Base-by-base conservation (phyloP, 2,113 vertebrate species). In the Psittacula cyanocephala region DNA sequence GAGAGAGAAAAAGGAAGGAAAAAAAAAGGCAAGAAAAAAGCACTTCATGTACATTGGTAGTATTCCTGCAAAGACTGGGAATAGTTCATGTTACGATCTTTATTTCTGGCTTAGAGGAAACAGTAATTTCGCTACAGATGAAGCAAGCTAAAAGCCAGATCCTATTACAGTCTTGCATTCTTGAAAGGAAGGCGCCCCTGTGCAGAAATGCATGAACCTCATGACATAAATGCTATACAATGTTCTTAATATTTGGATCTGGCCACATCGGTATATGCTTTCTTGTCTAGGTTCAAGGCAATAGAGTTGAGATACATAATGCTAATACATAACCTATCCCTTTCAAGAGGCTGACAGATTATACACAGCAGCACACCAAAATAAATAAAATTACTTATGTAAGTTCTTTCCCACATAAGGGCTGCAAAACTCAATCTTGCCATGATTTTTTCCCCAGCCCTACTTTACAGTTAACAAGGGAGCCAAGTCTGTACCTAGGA, bases 81-180 rank as follows among this genome's bases (percentile, higher is more conserved):
- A 69, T 87, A 89, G 81, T 52, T 97, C 49, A 44, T 70, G 63
- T 31, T 92, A 82, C 10, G 31, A 91, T 94, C 76, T 95, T 89
- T 82, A 88, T 88, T 91, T 96, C 72, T 91, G 37, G 14, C 6
- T 65, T 90, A 68, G 65, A 75, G 81, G 81, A 97, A 85, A n/a
- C 50, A 81, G 79, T 83, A 39, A 87, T 91, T 98, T 79, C 43
- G 88, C 60, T 96, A 52, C 49, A 90, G 33, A 84, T 91, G 50
- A 94, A 95, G 96, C 77, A 91, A 63, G n/a, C 74, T 80, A 79
- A 96, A 91, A 81, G 2, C 3, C 8, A 77, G 13, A 29, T 55
- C 10, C 12, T 47, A 7, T 63, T 11, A 12, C 29, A 39, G 23
- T 46, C 50, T 86, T 84, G 25, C 17, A 46, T 70, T 74, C 64